These are phyloP conservation scores for Axea sp. DNA, from an alignment of 2,888 invertebrate genomes.

Conservation along the genomic window DNA sequence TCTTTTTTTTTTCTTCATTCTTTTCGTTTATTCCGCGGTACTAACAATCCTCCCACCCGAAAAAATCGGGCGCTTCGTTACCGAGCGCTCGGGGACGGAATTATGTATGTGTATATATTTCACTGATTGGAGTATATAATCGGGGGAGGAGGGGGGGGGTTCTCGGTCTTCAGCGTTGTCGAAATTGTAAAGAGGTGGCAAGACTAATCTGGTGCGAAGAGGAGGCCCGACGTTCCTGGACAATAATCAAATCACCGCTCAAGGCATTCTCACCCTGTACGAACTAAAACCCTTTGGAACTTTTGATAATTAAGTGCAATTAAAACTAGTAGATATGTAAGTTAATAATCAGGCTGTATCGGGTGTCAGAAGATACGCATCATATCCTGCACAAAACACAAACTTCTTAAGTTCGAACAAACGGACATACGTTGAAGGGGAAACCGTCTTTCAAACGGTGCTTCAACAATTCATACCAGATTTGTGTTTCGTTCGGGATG, in stretches of 20 bases:
- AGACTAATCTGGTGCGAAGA: slow-evolving; percentile 41
- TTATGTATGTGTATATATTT: neutral
- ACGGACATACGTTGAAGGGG: too few relatives aligned
- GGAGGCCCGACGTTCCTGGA: slow-evolving; percentile 32
- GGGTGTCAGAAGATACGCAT: too few relatives aligned
- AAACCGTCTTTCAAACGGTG: too few relatives aligned
- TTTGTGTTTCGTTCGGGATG: too few relatives aligned
- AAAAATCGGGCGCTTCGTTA: too few relatives aligned
- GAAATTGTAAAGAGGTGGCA: slow-evolving; percentile 15
- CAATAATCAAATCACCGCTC: slow-evolving; percentile 28
- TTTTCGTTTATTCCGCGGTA: too few relatives aligned
- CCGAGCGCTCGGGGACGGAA: too few relatives aligned
- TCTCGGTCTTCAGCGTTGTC: slow-evolving; percentile 5
- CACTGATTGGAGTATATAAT: slow-evolving; percentile 1
- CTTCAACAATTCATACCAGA: too few relatives aligned
- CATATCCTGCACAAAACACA: too few relatives aligned
- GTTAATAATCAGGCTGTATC: slow-evolving; percentile 24
- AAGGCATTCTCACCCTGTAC: slow-evolving; percentile 47
- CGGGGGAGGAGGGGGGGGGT: slow-evolving; percentile 1
- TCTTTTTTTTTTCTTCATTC: too few relatives aligned
- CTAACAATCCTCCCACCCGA: too few relatives aligned
- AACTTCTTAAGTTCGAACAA: too few relatives aligned
- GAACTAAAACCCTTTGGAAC: slow-evolving; percentile 32
- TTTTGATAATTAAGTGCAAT: slow-evolving; percentile 61
- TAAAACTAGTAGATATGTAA: slow-evolving; percentile 52